Percentiles rank a stretch among this genome's conserved stretches.
Conservation (phyloP, 53 echinoderm and acorn worm genomes). For the Echinarachnius parma region DNA sequence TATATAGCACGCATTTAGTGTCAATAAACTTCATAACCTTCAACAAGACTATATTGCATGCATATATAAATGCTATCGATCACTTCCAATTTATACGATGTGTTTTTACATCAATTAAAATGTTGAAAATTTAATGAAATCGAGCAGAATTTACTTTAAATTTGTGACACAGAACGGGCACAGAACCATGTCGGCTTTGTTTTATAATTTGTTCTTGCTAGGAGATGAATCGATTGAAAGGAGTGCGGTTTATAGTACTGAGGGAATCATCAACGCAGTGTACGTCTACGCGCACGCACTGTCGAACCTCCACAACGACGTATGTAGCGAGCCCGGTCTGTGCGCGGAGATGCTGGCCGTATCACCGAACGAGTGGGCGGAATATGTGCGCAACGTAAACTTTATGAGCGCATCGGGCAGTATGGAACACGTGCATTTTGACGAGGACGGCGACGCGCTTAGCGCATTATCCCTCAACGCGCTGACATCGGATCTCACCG, state of each 20-base stretch:
- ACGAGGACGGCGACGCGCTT: slow-evolving; percentile 54
- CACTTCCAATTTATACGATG: no score
- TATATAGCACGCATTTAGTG: no score
- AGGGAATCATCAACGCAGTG: slow-evolving; percentile 43
- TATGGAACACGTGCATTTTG: slow-evolving; percentile 48
- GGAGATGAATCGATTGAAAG: slow-evolving; percentile 2
- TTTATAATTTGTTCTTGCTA: not conserved
- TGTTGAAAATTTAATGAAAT: no score
- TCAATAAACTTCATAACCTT: no score
- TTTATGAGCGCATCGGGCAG: slow-evolving; percentile 45
- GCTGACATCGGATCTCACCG: not conserved
- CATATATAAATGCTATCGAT: no score
- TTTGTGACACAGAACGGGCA: no score
- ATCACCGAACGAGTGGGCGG: slow-evolving; percentile 39
- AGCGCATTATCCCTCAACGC: not conserved
- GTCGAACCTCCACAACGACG: slow-evolving; percentile 36
- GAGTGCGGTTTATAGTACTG: not conserved
- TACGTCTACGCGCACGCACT: slow-evolving; percentile 44
- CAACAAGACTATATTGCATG: no score
- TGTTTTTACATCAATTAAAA: no score
- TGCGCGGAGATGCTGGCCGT: slow-evolving; percentile 26
- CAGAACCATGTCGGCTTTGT: no score
- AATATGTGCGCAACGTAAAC: slow-evolving; percentile 34
- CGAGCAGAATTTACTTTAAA: no score
- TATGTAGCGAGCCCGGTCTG: slow-evolving; percentile 20